A percentile compares a stretch with the other conserved stretches of the same genome.
Evolutionary conservation across 1,140 invertebrate species (phyloP).

Genomic region (Heliconius congener): DNA sequence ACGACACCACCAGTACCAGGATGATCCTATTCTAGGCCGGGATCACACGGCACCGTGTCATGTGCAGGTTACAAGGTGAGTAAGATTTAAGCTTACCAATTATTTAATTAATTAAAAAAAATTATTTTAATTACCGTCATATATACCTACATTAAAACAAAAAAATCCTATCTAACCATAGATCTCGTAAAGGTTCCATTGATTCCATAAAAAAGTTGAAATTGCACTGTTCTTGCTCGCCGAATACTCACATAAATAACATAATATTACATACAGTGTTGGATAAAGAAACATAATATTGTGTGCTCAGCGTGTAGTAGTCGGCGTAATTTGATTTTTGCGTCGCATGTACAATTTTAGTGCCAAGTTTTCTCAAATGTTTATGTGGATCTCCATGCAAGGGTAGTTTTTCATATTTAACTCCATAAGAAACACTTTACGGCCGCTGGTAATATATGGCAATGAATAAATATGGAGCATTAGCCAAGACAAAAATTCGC

Average conservation of each 20-base stretch:
- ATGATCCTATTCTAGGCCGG: too few relatives aligned
- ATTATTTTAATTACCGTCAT: too few relatives aligned
- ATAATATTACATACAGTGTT: not conserved
- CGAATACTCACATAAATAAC: not conserved
- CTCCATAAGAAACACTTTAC: conserved; percentile 2
- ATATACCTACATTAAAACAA: too few relatives aligned
- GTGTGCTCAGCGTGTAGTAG: not conserved
- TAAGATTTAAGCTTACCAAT: too few relatives aligned
- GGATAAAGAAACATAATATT: not conserved
- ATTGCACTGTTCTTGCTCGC: too few relatives aligned
- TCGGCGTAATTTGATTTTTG: conserved; percentile 3
- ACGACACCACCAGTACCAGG: too few relatives aligned
- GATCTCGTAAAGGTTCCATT: too few relatives aligned
- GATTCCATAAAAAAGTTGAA: too few relatives aligned
- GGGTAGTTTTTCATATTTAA: not conserved
- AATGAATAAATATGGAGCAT: conserved; percentile 7
- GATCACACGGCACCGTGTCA: too few relatives aligned
- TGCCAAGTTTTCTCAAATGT: conserved; percentile 6
- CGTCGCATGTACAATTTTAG: not conserved
- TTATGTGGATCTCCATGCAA: not conserved
- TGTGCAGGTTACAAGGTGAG: too few relatives aligned
- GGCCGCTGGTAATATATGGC: not conserved
- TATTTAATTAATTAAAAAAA: too few relatives aligned
- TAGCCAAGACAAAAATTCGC: not conserved
- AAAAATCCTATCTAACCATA: too few relatives aligned